Conservation (phyloP, 2,888 invertebrate species). For the Ochropleura plecta region DNA sequence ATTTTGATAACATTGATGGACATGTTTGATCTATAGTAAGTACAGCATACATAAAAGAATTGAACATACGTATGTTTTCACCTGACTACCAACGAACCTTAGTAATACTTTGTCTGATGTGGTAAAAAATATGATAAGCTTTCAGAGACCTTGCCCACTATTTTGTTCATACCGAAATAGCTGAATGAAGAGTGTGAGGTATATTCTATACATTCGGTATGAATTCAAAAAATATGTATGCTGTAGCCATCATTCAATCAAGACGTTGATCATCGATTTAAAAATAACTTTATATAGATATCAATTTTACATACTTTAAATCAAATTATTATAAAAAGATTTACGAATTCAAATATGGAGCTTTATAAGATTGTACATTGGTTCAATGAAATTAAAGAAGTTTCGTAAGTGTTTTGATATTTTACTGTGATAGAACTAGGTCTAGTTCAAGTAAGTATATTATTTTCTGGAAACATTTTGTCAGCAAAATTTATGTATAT, state of each 20-base stretch:
- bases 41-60: conserved; percentile 26
- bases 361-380: conserved; percentile 29
- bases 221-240: conserved; percentile 74
- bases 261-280: conserved; percentile 41
- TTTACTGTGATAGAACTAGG: conserved; percentile 90
- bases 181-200: not conserved
- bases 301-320: conserved; percentile 27
- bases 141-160: not conserved
- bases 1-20: conserved; percentile 45
- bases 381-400: conserved; percentile 58
- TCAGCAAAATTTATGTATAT: conserved; percentile 42
- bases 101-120: not conserved
- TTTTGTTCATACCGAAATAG: not conserved
- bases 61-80: not conserved
- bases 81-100: not conserved
- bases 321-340: conserved; percentile 10
- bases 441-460: conserved; percentile 71
- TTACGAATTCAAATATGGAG: conserved; percentile 21
- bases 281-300: conserved; percentile 11
- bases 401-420: conserved; percentile 80
- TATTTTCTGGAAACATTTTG: conserved; percentile 68
- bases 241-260: conserved; percentile 77
- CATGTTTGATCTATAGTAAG: conserved; percentile 35
- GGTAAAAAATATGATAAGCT: not conserved
- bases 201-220: conserved; percentile 71